Evolutionary conservation across 2,888 invertebrate species (phyloP).

Genomic region (Rugalucina vietnamica): DNA sequence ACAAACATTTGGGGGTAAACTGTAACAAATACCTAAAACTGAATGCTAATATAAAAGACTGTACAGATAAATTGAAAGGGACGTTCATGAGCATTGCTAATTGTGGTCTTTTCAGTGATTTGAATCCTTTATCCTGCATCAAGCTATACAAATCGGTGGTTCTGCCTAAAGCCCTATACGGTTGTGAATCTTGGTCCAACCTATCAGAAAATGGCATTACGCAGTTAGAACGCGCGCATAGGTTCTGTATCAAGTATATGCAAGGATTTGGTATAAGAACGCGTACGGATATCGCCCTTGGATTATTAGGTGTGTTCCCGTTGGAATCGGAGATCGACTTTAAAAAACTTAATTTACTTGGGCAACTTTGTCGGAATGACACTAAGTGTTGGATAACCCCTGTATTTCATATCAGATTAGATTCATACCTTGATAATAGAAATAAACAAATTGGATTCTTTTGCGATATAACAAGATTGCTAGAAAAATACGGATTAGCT

Average conservation of each 20-base stretch:
- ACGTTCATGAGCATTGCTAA: background rate
- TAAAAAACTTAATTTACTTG: background rate
- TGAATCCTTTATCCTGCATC: background rate
- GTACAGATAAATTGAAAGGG: background rate
- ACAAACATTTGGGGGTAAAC: background rate
- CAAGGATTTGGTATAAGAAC: background rate
- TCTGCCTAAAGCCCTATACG: slow-evolving; percentile 23
- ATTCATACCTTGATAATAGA: too few species aligned
- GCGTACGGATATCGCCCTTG: background rate
- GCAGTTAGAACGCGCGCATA: background rate
- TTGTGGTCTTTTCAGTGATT: background rate
- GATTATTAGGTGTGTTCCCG: background rate
- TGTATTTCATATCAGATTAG: too few species aligned
- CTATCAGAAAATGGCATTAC: background rate
- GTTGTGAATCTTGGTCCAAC: slow-evolving; percentile 10
- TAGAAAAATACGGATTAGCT: too few species aligned
- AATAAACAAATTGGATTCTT: too few species aligned
- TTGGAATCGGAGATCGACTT: background rate
- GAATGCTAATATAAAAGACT: slow-evolving; percentile 7
- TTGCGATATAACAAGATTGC: too few species aligned
- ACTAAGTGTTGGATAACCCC: too few species aligned
- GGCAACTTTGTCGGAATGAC: background rate
- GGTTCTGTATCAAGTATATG: background rate
- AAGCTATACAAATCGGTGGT: slow-evolving; percentile 13
- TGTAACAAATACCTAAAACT: background rate